Evolutionary conservation across 1,140 invertebrate genomes (phyloP).

Genomic region (Drosophila lowei): DNA sequence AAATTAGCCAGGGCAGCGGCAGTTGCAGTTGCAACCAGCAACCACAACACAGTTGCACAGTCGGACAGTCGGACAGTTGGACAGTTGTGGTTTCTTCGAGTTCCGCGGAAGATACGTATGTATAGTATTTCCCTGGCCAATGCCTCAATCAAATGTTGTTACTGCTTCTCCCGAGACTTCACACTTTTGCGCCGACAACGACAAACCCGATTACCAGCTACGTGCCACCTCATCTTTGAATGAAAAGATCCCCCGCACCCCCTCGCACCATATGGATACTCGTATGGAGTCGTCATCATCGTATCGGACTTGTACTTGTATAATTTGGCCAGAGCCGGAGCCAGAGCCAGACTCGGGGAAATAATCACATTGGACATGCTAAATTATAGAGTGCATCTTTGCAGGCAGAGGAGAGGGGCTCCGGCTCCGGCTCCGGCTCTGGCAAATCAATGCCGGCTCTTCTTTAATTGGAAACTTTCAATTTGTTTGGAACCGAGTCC

Average conservation of each 20-base stretch:
- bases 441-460: constrained; percentile 62
- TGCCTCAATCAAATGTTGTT: constrained; percentile 56
- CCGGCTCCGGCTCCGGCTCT: not conserved
- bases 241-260: constrained; percentile 5
- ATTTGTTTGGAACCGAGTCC: constrained; percentile 35
- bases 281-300: constrained; percentile 69
- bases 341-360: constrained; percentile 19
- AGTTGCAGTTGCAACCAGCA: constrained; percentile 15
- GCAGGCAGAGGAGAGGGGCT: constrained; percentile 3
- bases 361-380: constrained; percentile 74
- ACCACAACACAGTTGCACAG: constrained; percentile 1
- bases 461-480: constrained; percentile 74
- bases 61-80: not conserved
- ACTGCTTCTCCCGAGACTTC: constrained; percentile 57
- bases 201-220: constrained; percentile 21
- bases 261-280: constrained; percentile 1
- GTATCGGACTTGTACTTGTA: constrained; percentile 22
- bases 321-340: constrained; percentile 56
- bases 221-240: constrained; percentile 1
- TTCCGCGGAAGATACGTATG: not conserved
- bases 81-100: constrained; percentile 5
- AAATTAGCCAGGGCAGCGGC: constrained; percentile 65
- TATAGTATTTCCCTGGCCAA: constrained; percentile 21
- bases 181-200: constrained; percentile 70
- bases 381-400: constrained; percentile 63